phyloP scores from a whole-genome alignment of 2,113 vertebrate genomes.

The Aphyosemion australe region DNA sequence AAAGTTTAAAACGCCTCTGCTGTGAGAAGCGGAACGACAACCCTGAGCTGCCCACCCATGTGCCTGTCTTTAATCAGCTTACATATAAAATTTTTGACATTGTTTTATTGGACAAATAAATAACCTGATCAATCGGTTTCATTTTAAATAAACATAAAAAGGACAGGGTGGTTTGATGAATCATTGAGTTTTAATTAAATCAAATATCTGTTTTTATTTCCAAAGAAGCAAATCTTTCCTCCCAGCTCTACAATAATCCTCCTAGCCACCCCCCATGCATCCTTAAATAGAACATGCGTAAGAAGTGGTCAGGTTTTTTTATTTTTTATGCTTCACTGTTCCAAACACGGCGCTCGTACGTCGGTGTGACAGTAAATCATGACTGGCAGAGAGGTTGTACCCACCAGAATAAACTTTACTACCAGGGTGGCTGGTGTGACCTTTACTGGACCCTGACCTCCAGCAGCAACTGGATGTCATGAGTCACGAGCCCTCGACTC shows the following conservation, averaged over 20 bases:
- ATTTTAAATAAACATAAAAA: slow-evolving; percentile 2
- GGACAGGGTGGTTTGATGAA: slow-evolving; percentile 23
- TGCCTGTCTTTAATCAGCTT: no score
- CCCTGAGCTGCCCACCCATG: no score
- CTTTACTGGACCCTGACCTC: slow-evolving; percentile 30
- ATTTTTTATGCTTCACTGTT: slow-evolving; percentile 39
- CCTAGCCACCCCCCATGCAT: not conserved
- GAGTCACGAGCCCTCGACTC: slow-evolving; percentile 8
- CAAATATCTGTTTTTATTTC: slow-evolving; percentile 12
- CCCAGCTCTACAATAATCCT: slow-evolving; percentile 23
- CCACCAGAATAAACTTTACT: slow-evolving; percentile 44
- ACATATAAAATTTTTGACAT: no score
- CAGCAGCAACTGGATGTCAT: slow-evolving; percentile 37
- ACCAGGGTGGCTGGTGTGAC: slow-evolving; percentile 20
- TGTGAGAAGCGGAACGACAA: no score
- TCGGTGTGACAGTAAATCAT: slow-evolving; percentile 34
- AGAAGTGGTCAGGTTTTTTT: slow-evolving; percentile 15
- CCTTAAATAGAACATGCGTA: slow-evolving; percentile 41
- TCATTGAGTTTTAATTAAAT: slow-evolving; percentile 13
- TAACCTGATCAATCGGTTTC: no score
- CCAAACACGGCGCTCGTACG: slow-evolving; percentile 34
- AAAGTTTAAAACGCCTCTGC: no score
- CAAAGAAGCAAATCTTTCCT: slow-evolving; percentile 25
- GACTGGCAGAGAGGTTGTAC: slow-evolving; percentile 34
- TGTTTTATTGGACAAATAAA: no score